Evolutionary conservation across 2,888 invertebrate genomes (phyloP).

Genomic region (Oligia latruncula): DNA sequence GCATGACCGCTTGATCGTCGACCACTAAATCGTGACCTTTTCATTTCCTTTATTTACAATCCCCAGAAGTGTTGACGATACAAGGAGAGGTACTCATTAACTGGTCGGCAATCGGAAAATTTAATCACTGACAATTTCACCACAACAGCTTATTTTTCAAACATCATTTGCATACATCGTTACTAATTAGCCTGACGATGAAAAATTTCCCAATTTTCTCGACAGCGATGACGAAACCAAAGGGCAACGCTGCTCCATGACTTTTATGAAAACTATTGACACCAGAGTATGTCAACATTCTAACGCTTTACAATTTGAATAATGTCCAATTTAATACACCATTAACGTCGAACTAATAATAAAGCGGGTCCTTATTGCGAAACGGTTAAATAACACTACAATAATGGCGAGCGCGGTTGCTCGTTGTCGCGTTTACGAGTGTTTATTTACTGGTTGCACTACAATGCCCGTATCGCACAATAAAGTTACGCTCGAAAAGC

Average conservation of each 20-base stretch:
- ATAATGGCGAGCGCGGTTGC: slow-evolving; percentile 59
- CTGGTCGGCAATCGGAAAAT: slow-evolving; percentile 60
- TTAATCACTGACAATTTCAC: slow-evolving; percentile 62
- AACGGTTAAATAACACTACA: slow-evolving; percentile 61
- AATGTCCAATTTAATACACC: slow-evolving; percentile 59
- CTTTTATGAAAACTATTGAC: slow-evolving; percentile 37
- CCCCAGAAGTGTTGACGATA: slow-evolving; percentile 61
- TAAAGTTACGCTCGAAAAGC: slow-evolving; percentile 71
- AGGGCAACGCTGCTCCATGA: slow-evolving; percentile 48
- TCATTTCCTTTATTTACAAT: slow-evolving; percentile 82
- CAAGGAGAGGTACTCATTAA: slow-evolving; percentile 60
- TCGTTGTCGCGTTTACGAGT: slow-evolving; percentile 64
- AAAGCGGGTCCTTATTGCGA: slow-evolving; percentile 65
- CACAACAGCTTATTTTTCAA: slow-evolving; percentile 51
- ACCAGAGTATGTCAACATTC: slow-evolving; percentile 47
- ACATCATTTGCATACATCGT: slow-evolving; percentile 36
- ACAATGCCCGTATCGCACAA: slow-evolving; percentile 69
- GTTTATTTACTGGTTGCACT: slow-evolving; percentile 67
- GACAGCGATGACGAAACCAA: slow-evolving; percentile 49
- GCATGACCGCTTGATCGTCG: slow-evolving; percentile 75
- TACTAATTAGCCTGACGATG: slow-evolving; percentile 46
- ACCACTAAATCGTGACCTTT: slow-evolving; percentile 79
- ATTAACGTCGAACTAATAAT: slow-evolving; percentile 65
- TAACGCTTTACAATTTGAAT: slow-evolving; percentile 52
- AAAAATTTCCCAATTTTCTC: slow-evolving; percentile 61